Conservation (phyloP, 2,888 invertebrate species). For the Polydrusus cervinus region DNA sequence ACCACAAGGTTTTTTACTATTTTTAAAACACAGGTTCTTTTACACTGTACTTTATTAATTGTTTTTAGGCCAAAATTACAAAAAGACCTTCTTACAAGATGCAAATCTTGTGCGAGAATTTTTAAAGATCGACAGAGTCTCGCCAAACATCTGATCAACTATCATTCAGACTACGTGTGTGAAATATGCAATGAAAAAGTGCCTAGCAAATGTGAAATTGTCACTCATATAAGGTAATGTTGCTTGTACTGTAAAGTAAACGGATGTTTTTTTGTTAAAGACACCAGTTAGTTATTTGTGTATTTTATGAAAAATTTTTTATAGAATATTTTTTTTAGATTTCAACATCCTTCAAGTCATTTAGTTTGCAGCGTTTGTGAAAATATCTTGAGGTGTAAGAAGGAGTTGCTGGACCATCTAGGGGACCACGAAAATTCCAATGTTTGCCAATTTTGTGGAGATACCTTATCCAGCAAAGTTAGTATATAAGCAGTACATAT, state of each 20-base stretch:
- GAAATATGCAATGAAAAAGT: conserved; percentile 74
- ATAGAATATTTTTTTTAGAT: conserved; percentile 61
- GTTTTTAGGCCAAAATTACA: conserved; percentile 67
- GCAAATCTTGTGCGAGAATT: conserved; percentile 75
- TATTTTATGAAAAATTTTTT: too few species aligned
- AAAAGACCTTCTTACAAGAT: conserved; percentile 74
- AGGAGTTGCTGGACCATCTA: conserved; percentile 73
- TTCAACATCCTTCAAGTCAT: conserved; percentile 74
- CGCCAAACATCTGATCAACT: conserved; percentile 74
- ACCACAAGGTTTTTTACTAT: too few species aligned
- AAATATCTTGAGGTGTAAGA: conserved; percentile 73
- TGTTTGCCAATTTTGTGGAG: conserved; percentile 76
- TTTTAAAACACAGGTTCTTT: too few species aligned
- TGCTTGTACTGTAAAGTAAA: too few species aligned
- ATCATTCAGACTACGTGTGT: conserved; percentile 74
- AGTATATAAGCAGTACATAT: too few species aligned
- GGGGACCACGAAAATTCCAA: conserved; percentile 74
- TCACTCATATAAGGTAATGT: conserved; percentile 71
- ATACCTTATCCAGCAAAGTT: conserved; percentile 73
- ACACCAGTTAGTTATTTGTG: too few species aligned
- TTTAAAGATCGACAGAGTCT: conserved; percentile 75
- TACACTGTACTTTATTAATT: too few species aligned
- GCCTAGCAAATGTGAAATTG: conserved; percentile 75
- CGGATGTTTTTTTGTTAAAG: too few species aligned
- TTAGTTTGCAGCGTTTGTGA: conserved; percentile 73